Evolutionary conservation across 2,797 vertebrate species (phyloP), one percentile per base, ranked within the genome.

Genomic region (Erethizon dorsatum): DNA sequence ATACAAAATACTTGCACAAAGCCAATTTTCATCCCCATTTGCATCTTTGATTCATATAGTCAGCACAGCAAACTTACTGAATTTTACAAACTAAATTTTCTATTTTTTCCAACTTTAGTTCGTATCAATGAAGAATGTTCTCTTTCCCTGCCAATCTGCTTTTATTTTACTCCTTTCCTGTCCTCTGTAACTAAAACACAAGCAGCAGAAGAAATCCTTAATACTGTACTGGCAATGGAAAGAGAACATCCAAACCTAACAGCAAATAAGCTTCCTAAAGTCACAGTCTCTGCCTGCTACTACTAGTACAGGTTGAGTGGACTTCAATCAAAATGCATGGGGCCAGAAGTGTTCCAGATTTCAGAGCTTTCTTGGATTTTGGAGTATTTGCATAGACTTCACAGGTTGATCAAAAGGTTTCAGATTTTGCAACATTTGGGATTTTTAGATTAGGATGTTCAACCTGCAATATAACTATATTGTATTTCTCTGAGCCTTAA

Each of bases 71-170:
- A 65, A 91, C 91, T 47, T 80, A 91, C 26, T 91, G 22, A 95
- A 85, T 84, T 91, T 88, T 78, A 45, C 37, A 52, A 88, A 57
- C 47, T 63, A 65, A 17, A 90, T 67, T 96, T 71, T 73, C 69
- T 83, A 83, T n/a, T 90, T 96, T 52, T 93, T 56, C 69, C n/a
- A 86, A 90, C 77, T 65, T 88, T 95, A 91, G 50, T 84, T 91
- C 69, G 69, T 12, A 88, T 50, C 67, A 78, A 57, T 28, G 45
- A 57, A 61, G 2, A 11, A 14, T 88, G 31, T 31, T 94, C 50
- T 45, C 63, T 52, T 73, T 45, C 52, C 57, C 33, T 83, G 50
- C 47, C 83, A 93, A 93, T 91, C 6, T 78, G 61, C 33, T 87
- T 94, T 50, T 80, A 92, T 79, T 90, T 90, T 77, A 82, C 50